Evolutionary conservation across 1,140 invertebrate genomes (phyloP), one percentile per base, ranked within the genome.

Genomic region (Holotrichia oblita): DNA sequence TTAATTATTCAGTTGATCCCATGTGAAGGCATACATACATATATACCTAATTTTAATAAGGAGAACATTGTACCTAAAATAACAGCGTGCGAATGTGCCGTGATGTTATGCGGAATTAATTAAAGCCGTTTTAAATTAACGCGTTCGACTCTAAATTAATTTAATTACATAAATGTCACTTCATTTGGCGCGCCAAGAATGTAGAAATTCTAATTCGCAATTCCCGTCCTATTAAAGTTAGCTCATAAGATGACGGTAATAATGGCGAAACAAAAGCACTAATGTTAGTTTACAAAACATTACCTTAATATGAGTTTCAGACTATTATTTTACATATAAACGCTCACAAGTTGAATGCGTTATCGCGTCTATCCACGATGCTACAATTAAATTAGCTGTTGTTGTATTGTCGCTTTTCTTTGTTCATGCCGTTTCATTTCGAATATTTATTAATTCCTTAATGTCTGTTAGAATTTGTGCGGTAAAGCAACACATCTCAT

Each of bases 161-260:
- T 69, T 69, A 69, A 69, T 69, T 69, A 69, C 61, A 69, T 69
- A 69, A 69, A 69, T 69, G 61, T 69, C 61, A 69, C 61, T 69
- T 69, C 61, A 69, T 69, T 69, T 69, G 61, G 61, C 61, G 61
- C 61, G 20, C 61, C 61, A 69, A 69, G 61, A 69, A 69, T 69
- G 61, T 69, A 24, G 61, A 69, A 61, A 69, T 69, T 69, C 61
- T 69, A 69, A 69, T 69, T 69, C 20, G 61, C 61, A 69, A 69
- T 69, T 69, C 61, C 20, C 61, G 20, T 69, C 61, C 20, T 69
- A 69, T 69, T 69, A 69, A 69, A 69, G 61, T 69, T 69, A 69
- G 61, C 61, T 24, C 61, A 69, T 69, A 69, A 69, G 61, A 69
- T 69, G 61, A 69, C 22, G 61, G 61, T 69, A 69, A 69, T 69